Evolutionary conservation across 2,888 invertebrate species (phyloP), one percentile per base, ranked within the genome.

Genomic region (Orchesellides sinensis): DNA sequence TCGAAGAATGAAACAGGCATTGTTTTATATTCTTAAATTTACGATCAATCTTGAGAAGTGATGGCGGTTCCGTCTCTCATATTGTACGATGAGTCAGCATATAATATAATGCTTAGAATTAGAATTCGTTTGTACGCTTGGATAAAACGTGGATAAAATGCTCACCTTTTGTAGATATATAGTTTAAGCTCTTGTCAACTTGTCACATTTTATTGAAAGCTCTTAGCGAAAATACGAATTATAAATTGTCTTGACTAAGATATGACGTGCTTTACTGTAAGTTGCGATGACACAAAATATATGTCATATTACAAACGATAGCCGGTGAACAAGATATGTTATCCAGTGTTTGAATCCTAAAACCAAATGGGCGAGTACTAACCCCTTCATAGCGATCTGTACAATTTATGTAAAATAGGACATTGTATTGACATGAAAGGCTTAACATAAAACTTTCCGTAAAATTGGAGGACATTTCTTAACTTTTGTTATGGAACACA

Each of bases 401-500:
- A 17, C 21, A 52, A 8, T 40, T n/a, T 40, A 1, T 40, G n/a
- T 8, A 40, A 40, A 40, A 5, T 40, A 8, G 40, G 2, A n/a
- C 14, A 40, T 10, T 40, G 40, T 10, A 40, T 40, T 40, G 40
- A 35, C 56, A 40, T 40, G n/a, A 32, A 5, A 10, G 6, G 5
- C 32, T 10, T 10, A 32, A 32, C 5, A 5, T 6, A 6, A 10
- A 6, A 32, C 32, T 32, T 32, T 32, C 6, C 10, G 32, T 32
- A 17, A n/a, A n/a, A n/a, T n/a, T n/a, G n/a, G 59, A 17, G 56
- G 68, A 81, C 73, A 68, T 12, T 40, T 66, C 59, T 73, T 27
- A 35, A 32, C 32, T 72, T 73, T 65, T 81, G 73, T 66, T 68
- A 63, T 73, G 73, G n/a, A n/a, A 68, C 80, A 81, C 68, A 74